Evolutionary conservation across 2,888 invertebrate species (phyloP), one percentile per base, ranked within the genome.

Genomic region (Formica aserva): DNA sequence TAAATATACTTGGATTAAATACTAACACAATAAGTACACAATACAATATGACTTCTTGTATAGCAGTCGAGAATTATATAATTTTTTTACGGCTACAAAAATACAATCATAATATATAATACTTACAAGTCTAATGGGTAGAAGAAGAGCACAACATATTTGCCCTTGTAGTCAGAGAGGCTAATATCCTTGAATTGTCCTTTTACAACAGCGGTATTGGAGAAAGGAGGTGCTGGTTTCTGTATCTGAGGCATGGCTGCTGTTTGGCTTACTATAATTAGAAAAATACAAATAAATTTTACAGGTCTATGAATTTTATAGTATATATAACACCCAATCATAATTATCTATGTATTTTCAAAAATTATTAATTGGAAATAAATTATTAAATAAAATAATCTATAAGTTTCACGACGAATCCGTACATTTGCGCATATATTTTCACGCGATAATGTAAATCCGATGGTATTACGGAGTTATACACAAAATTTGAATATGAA

Each of bases 141-240:
- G 96, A 98, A 98, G 96, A 98, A 98, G n/a, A 98, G 95, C 15
- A 98, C 97, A 4, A 98, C 96, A 93, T 98, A 98, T 97, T 98
- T 97, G 89, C 98, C 98, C 94, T 97, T 97, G 95, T 96, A 98
- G 95, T 98, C 97, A 0, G 96, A 93, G 71, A 98, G 95, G 18
- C 96, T 95, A 88, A 98, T 96, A 84, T 98, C 97, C 95, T 98
- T 98, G 95, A 98, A 98, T 94, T 97, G 96, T 22, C 97, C 97
- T 93, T 98, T 96, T 38, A 98, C 96, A 41, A 98, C 98, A 72
- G 98, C 98, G 62, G 97, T 97, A 89, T 97, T 97, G 92, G 96
- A 96, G 96, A 98, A 98, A 92, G 96, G 95, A 1, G 98, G 98
- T 15, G 98, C 98, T 91, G 97, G 96, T 93, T 97, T 97, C 92